Evolutionary conservation across 2,888 invertebrate genomes (phyloP), one percentile per base, ranked within the genome.

Genomic region (Callinectes sapidus): DNA sequence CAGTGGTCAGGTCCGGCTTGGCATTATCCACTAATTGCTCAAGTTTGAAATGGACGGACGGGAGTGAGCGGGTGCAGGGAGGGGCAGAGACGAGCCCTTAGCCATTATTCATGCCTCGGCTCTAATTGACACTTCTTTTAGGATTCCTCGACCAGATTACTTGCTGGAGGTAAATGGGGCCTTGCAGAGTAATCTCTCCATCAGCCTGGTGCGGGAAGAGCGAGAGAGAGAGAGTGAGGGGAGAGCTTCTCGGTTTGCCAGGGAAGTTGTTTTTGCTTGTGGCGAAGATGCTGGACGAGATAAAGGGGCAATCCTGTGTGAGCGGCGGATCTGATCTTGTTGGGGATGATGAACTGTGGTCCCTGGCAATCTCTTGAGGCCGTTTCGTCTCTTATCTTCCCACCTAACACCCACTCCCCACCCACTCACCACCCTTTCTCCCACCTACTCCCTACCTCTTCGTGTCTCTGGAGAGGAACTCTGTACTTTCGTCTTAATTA

Each of bases 71-170:
- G 55, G 87, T 28, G 71, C 32, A 10, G 48, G 55, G 90, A 39
- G 18, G 39, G 39, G 42, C 71, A 16, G 48, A 18, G 39, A 55
- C 23, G 61, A 89, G 39, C 54, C 87, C 48, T 6, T 32, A 54
- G 55, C 88, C 81, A 91, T 91, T 91, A 88, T 88, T 91, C 91
- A 91, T 91, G 91, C 71, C 77, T 54, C 55, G 35, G 42, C 81
- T 88, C 91, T 91, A 91, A 91, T 91, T 91, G 91, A 91, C 88
- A 91, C 91, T 91, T 91, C 91, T 91, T 91, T 89, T 91, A 89
- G 91, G 91, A 91, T 91, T 88, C 89, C 77, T 35, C 55, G 91
- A 89, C 88, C 91, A 91, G 91, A 91, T 91, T 91, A 91, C 91
- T 91, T 54, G 91, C 91, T 81, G 91, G 91, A 91, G 88, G 91